Conservation (phyloP, 53 echinoderm and acorn worm genomes). For the Glandiceps talaboti region DNA sequence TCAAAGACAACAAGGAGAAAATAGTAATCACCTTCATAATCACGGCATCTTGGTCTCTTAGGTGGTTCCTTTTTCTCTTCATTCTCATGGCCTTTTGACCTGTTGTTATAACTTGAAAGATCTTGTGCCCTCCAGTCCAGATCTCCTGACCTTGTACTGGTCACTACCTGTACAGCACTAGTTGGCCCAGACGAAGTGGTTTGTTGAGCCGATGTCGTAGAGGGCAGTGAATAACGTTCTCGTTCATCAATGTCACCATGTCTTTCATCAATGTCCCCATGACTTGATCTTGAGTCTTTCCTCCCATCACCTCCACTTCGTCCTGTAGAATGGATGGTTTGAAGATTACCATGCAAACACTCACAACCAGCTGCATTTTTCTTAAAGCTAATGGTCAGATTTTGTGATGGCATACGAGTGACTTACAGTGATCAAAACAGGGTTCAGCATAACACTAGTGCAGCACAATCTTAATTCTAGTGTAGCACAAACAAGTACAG, state of each 20-base stretch:
- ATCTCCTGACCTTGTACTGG: slow-evolving; percentile 9
- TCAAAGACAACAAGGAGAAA: not conserved
- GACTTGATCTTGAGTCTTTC: not conserved
- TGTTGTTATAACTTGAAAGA: slow-evolving; percentile 13
- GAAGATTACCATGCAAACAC: not conserved
- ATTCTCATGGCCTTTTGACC: not conserved
- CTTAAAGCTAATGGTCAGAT: too few relatives aligned
- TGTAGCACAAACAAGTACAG: too few relatives aligned
- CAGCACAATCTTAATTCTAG: too few relatives aligned
- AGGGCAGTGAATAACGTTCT: slow-evolving; percentile 7
- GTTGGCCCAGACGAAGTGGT: slow-evolving; percentile 57
- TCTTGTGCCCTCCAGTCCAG: not conserved
- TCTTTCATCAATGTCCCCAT: slow-evolving; percentile 6
- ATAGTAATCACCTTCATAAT: slow-evolving; percentile 63
- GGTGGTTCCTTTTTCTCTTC: not conserved
- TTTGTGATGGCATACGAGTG: too few relatives aligned
- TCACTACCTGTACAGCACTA: slow-evolving; percentile 23
- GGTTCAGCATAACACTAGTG: too few relatives aligned
- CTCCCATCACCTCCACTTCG: not conserved
- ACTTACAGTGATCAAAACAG: too few relatives aligned
- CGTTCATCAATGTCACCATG: slow-evolving; percentile 19
- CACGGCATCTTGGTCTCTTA: slow-evolving; percentile 37
- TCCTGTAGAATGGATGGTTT: not conserved
- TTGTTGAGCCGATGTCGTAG: slow-evolving; percentile 1
- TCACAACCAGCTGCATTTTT: too few relatives aligned